Evolutionary conservation across 2,888 invertebrate genomes (phyloP).

Genomic region (Tortrix viridana): DNA sequence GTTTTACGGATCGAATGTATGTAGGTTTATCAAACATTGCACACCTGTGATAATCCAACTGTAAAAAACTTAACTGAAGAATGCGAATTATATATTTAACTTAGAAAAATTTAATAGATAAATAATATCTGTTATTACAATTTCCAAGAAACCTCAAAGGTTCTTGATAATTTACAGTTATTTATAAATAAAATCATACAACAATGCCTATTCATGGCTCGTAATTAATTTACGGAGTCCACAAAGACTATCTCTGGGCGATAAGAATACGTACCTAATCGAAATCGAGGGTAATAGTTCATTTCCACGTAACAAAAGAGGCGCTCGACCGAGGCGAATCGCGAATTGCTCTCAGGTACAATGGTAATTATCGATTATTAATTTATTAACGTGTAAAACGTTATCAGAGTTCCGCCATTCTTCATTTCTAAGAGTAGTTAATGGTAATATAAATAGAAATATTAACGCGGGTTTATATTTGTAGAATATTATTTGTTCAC

Average conservation of each 20-base stretch:
- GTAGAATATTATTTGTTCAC: too few species aligned
- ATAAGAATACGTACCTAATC: slow-evolving; percentile 55
- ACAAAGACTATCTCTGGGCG: slow-evolving; percentile 42
- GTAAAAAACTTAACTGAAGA: too few species aligned
- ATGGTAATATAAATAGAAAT: too few species aligned
- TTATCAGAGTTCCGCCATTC: slow-evolving; percentile 11
- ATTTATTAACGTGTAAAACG: slow-evolving; percentile 42
- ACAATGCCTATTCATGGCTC: slow-evolving; percentile 3
- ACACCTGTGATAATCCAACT: too few species aligned
- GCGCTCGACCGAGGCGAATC: slow-evolving; percentile 67
- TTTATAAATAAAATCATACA: slow-evolving; percentile 1
- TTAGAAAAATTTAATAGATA: too few species aligned
- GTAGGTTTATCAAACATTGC: too few species aligned
- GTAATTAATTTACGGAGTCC: slow-evolving; percentile 30
- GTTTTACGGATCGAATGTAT: too few species aligned
- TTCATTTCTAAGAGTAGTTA: neutral
- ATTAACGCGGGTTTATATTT: too few species aligned
- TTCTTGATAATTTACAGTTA: neutral
- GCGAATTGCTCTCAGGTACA: slow-evolving; percentile 68
- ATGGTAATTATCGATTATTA: slow-evolving; percentile 61
- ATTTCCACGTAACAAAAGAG: slow-evolving; percentile 72
- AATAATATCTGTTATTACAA: too few species aligned
- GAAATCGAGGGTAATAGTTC: slow-evolving; percentile 70
- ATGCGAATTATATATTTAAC: too few species aligned
- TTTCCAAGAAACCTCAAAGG: too few species aligned